Percentiles rank a stretch among this genome's conserved stretches.
phyloP scores from a whole-genome alignment of 2,888 invertebrate species.

The Caenorhabditis sp. region DNA sequence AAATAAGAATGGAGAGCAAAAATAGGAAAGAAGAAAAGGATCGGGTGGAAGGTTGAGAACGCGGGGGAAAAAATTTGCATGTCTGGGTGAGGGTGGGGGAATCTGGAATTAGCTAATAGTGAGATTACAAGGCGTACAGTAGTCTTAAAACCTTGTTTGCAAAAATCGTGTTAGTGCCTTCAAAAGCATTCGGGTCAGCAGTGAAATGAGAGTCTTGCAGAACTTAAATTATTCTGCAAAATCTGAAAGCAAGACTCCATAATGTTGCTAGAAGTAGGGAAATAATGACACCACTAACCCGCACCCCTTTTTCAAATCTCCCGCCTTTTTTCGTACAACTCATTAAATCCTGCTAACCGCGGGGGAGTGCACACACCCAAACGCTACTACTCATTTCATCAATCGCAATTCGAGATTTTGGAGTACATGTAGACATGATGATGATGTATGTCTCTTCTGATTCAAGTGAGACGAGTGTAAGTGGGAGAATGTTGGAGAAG shows the following conservation, averaged over 20 bases:
- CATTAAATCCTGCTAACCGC: conserved; percentile 3
- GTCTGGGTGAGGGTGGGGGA: conserved; percentile 4
- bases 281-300: too few relatives aligned
- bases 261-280: too few relatives aligned
- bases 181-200: too few relatives aligned
- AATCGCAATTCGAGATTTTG: too few relatives aligned
- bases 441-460: too few relatives aligned
- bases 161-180: too few relatives aligned
- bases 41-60: not conserved
- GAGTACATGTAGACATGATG: too few relatives aligned
- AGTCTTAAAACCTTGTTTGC: not conserved
- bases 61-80: conserved; percentile 10
- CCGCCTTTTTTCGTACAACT: conserved; percentile 11
- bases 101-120: not conserved
- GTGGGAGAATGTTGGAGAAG: too few relatives aligned
- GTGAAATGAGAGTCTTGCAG: too few relatives aligned
- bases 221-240: too few relatives aligned
- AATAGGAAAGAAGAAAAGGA: conserved; percentile 1
- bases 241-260: not conserved
- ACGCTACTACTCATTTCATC: not conserved
- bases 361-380: conserved; percentile 10
- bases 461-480: too few relatives aligned
- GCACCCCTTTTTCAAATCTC: not conserved
- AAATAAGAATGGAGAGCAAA: not conserved
- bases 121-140: not conserved